Percentiles rank a stretch among this genome's conserved stretches.
These are phyloP conservation scores for Toxotes lorentzi DNA, from an alignment of 2,797 vertebrate species.

Conservation along the genomic window DNA sequence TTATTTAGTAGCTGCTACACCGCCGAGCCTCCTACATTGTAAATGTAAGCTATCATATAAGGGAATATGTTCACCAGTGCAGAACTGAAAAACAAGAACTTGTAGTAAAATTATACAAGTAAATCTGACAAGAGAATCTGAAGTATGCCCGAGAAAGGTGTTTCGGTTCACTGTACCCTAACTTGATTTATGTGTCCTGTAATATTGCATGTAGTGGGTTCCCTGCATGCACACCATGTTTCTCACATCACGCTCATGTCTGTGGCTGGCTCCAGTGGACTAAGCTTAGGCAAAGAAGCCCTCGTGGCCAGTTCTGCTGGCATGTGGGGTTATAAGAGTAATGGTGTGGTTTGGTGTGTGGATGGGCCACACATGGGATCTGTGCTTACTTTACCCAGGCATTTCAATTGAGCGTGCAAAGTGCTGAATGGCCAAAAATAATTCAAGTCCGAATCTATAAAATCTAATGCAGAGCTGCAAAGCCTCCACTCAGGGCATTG, in stretches of 20 bases:
- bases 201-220: conserved; percentile 50
- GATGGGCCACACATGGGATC: conserved; percentile 83
- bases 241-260: conserved; percentile 70
- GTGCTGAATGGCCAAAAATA: conserved; percentile 79
- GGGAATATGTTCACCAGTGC: background rate
- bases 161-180: conserved; percentile 28
- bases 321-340: conserved; percentile 78
- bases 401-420: conserved; percentile 80
- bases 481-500: conserved; percentile 53
- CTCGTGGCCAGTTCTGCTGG: conserved; percentile 71
- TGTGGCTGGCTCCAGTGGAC: conserved; percentile 60
- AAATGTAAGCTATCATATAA: conserved; percentile 15
- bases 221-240: conserved; percentile 58
- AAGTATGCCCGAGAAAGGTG: conserved; percentile 33
- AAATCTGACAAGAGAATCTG: conserved; percentile 27
- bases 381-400: conserved; percentile 82
- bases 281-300: conserved; percentile 54
- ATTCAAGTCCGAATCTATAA: conserved; percentile 69
- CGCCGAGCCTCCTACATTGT: conserved; percentile 9
- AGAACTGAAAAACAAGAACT: conserved; percentile 42
- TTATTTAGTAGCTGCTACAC: conserved; percentile 42
- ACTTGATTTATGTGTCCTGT: conserved; percentile 60
- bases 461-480: conserved; percentile 67
- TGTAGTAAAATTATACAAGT: conserved; percentile 22
- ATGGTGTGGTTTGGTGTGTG: conserved; percentile 83